Evolutionary conservation across 37 sponge, comb jelly and placozoan genomes (phyloP), one percentile per base, ranked within the genome.

Genomic region (Geodia barretti): DNA sequence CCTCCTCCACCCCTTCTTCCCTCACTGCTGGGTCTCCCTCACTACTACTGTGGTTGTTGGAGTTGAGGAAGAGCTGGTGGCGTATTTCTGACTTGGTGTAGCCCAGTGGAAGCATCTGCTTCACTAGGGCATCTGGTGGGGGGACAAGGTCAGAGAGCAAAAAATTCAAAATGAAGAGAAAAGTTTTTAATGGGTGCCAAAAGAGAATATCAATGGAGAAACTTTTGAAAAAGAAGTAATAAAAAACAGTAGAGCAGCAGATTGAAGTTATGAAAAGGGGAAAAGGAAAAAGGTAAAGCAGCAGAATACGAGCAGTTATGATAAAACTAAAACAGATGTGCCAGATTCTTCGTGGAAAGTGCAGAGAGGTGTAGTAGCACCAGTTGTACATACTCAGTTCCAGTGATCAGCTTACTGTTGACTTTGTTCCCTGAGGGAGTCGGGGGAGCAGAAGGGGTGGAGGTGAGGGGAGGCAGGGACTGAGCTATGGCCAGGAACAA

Each of bases 401-500:
- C n/a, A n/a, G n/a, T n/a, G 23, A 14, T 11, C 21, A 2, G 0
- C 75, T 23, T 75, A 85, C 86, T 79, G 19, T 85, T 73, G 17
- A 85, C 65, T 2, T 78, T 78, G 20, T 72, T 61, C 58, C 36
- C 62, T 1, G 39, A 14, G 73, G 25, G 7, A 17, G 54, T 17
- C 11, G 14, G 72, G 39, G 29, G 23, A 84, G 36, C 30, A 38
- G 60, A 0, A 14, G 73, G 25, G 7, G 7, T 7, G 14, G 54
- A 47, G 72, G 39, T 40, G 23, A 84, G 36, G 39, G 47, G 60
- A 0, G 87, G 76, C n/a, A 96, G 41, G 5, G 90, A 90, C 68
- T 92, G 88, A 3, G 80, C 79, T 20, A 96, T 96, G 36, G 92
- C 88, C 70, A 92, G 75, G 39, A 97, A 94, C 59, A 97, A 70